phyloP scores from a whole-genome alignment of 2,797 vertebrate genomes.

The Chloroceryle amazona region DNA sequence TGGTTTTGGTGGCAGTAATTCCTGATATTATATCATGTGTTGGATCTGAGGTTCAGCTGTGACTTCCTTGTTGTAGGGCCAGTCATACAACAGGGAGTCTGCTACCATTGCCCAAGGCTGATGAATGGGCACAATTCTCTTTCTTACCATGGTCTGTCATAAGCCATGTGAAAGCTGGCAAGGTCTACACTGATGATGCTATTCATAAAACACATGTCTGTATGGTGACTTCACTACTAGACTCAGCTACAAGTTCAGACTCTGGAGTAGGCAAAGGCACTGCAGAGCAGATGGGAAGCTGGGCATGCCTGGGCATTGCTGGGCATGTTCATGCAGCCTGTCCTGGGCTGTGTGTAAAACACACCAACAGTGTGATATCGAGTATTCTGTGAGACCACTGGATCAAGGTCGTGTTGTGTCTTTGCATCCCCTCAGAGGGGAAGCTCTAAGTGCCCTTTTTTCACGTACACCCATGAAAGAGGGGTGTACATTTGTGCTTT shows the following conservation, averaged over 20 bases:
- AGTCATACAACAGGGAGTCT: neutral
- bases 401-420: neutral
- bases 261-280: neutral
- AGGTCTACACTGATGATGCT: neutral
- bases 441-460: neutral
- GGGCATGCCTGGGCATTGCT: neutral
- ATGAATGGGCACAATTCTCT: rapidly evolving
- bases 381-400: neutral
- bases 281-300: neutral
- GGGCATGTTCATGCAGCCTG: neutral
- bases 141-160: neutral
- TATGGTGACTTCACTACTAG: neutral
- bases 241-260: neutral
- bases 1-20: neutral
- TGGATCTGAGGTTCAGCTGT: neutral
- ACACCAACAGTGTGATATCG: neutral
- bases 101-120: neutral
- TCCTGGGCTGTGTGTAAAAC: neutral
- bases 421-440: neutral
- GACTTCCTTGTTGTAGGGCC: neutral
- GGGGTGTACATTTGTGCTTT: neutral
- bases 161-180: neutral
- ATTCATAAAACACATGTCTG: neutral
- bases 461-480: neutral
- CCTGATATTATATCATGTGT: neutral